Conservation (phyloP, 2,113 vertebrate species). For the Cololabis saira region DNA sequence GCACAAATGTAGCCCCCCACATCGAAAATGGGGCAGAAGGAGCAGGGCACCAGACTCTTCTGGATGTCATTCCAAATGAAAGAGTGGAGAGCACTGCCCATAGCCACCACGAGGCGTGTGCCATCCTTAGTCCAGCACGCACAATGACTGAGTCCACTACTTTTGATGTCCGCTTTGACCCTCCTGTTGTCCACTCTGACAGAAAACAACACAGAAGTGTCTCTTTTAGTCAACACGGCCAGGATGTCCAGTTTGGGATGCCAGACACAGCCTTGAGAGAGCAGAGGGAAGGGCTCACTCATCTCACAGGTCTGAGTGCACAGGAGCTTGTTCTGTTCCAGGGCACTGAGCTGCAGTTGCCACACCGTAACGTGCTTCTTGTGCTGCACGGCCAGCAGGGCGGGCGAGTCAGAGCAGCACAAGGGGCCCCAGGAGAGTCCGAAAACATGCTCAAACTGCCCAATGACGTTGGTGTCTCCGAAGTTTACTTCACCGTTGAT, state of each 20-base stretch:
- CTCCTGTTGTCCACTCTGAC: slow-evolving; percentile 83
- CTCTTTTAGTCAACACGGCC: slow-evolving; percentile 88
- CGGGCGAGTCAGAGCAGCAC: slow-evolving; percentile 74
- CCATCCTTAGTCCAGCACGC: slow-evolving; percentile 96
- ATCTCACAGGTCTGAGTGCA: slow-evolving; percentile 92
- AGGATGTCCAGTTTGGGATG: slow-evolving; percentile 90
- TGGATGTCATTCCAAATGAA: slow-evolving; percentile 93
- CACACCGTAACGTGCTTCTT: slow-evolving; percentile 90
- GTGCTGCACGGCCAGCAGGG: slow-evolving; percentile 92
- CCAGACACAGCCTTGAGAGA: slow-evolving; percentile 95
- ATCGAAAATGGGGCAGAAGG: slow-evolving; percentile 89
- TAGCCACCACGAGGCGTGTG: slow-evolving; percentile 88
- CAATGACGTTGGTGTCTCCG: slow-evolving; percentile 90
- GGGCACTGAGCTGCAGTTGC: slow-evolving; percentile 85
- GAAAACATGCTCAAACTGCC: slow-evolving; percentile 91
- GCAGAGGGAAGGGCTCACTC: slow-evolving; percentile 87
- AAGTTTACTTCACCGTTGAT: slow-evolving; percentile 84
- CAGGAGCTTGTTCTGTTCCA: slow-evolving; percentile 86
- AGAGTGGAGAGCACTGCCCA: slow-evolving; percentile 89
- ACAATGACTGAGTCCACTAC: slow-evolving; percentile 87
- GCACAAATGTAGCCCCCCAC: slow-evolving; percentile 88
- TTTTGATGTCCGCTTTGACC: slow-evolving; percentile 86
- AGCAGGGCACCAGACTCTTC: slow-evolving; percentile 85
- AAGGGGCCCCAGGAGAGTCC: slow-evolving; percentile 90
- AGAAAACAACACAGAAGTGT: slow-evolving; percentile 86